Evolutionary conservation across 2,888 invertebrate genomes (phyloP).

Genomic region (Nematopogon swammerdamellus): DNA sequence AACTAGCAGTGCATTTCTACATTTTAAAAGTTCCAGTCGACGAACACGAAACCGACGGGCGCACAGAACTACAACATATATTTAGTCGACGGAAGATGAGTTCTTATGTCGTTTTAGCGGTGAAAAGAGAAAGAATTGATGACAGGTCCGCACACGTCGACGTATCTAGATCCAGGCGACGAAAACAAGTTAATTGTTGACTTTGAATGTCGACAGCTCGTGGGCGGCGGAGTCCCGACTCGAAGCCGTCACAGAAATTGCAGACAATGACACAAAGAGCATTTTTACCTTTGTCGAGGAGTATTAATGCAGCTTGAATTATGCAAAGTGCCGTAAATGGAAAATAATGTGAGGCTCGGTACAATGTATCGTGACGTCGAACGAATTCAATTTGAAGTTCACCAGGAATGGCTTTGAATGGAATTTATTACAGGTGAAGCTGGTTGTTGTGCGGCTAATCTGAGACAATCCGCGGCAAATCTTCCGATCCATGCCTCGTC

Average conservation of each 20-base stretch:
- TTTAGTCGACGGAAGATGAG: background rate
- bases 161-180: slow-evolving; percentile 34
- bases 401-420: too few species aligned
- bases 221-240: slow-evolving; percentile 1
- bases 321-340: background rate
- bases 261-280: background rate
- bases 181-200: slow-evolving; percentile 43
- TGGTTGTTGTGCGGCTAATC: too few species aligned
- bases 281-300: background rate
- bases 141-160: slow-evolving; percentile 27
- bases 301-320: background rate
- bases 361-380: background rate
- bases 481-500: too few species aligned
- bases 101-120: background rate
- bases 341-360: background rate
- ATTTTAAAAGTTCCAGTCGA: too few species aligned
- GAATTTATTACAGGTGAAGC: too few species aligned
- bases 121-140: slow-evolving; percentile 25
- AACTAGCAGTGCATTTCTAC: background rate
- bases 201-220: slow-evolving; percentile 3
- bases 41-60: too few species aligned
- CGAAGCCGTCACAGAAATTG: background rate
- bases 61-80: too few species aligned
- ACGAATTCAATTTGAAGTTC: background rate
- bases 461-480: too few species aligned